Conservation (phyloP, 2,797 vertebrate species). For the Myripristis murdjan region DNA sequence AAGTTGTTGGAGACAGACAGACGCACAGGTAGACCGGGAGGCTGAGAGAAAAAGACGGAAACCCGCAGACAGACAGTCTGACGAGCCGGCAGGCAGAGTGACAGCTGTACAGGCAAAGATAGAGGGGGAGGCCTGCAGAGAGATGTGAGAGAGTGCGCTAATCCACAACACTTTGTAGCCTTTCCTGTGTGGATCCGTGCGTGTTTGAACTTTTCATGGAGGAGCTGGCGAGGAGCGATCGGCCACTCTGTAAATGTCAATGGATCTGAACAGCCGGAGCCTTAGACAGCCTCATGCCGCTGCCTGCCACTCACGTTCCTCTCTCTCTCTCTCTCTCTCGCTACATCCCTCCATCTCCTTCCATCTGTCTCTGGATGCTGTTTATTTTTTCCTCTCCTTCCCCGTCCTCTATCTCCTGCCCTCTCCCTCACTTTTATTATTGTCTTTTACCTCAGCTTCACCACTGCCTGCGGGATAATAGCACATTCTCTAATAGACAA, state of each 20-base stretch:
- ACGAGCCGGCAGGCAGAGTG: constrained; percentile 39
- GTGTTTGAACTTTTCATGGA: constrained; percentile 82
- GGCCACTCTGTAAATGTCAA: constrained; percentile 85
- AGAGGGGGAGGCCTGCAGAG: constrained; percentile 46
- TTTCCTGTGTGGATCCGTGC: constrained; percentile 73
- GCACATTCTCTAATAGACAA: constrained; percentile 65
- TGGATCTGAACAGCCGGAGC: constrained; percentile 66
- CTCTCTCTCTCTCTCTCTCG: no score
- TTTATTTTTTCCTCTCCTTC: constrained; percentile 53
- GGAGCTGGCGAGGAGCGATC: constrained; percentile 69
- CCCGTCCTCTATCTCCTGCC: constrained; percentile 42
- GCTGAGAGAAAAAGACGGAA: constrained; percentile 1
- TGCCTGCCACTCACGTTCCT: constrained; percentile 72
- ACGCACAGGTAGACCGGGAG: neutral
- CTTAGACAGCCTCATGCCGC: constrained; percentile 56
- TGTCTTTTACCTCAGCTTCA: constrained; percentile 69
- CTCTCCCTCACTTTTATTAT: constrained; percentile 65
- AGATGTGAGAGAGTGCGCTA: constrained; percentile 65
- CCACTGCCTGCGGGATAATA: constrained; percentile 66
- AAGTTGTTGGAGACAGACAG: constrained; percentile 11
- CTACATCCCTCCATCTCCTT: constrained; percentile 14
- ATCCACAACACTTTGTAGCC: constrained; percentile 64
- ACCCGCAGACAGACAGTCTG: constrained; percentile 20
- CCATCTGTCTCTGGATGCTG: constrained; percentile 52
- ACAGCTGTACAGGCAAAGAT: constrained; percentile 38